phyloP scores from a whole-genome alignment of 2,888 invertebrate genomes.

The Malthinus seriepunctatus region DNA sequence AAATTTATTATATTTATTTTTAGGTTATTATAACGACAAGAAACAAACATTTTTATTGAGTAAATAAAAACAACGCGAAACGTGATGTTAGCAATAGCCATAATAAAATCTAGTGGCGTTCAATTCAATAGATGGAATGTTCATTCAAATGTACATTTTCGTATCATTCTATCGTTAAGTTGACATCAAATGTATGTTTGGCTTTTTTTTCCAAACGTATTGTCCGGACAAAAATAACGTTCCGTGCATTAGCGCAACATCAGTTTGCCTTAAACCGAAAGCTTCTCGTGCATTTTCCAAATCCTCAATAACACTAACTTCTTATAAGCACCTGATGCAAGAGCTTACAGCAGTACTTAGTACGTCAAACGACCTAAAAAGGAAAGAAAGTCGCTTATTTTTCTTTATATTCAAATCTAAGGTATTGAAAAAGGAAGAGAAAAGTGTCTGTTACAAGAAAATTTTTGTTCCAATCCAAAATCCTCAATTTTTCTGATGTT shows the following conservation, averaged over 20 bases:
- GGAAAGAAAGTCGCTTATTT: background rate
- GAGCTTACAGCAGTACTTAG: constrained; percentile 12
- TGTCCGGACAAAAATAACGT: constrained; percentile 13
- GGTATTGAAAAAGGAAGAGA: no score
- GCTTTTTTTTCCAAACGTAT: constrained; percentile 1
- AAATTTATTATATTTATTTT: background rate
- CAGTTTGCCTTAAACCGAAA: constrained; percentile 13
- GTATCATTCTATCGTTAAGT: constrained; percentile 49
- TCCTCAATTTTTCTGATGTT: no score
- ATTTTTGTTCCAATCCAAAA: no score
- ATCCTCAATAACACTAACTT: constrained; percentile 24
- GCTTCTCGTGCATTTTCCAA: constrained; percentile 9
- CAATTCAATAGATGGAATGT: constrained; percentile 40
- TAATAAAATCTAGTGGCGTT: constrained; percentile 40
- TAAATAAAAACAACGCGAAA: constrained; percentile 33
- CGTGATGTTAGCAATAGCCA: constrained; percentile 40
- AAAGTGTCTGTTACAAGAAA: no score
- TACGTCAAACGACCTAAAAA: constrained; percentile 9
- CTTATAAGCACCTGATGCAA: constrained; percentile 24
- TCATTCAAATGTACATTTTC: constrained; percentile 48
- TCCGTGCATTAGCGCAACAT: constrained; percentile 21
- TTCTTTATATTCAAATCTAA: constrained; percentile 6
- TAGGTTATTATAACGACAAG: background rate
- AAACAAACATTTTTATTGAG: background rate
- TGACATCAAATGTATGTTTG: constrained; percentile 43